Base-by-base conservation (phyloP, 2,797 vertebrate genomes). In the Eurystomus glaucurus region DNA sequence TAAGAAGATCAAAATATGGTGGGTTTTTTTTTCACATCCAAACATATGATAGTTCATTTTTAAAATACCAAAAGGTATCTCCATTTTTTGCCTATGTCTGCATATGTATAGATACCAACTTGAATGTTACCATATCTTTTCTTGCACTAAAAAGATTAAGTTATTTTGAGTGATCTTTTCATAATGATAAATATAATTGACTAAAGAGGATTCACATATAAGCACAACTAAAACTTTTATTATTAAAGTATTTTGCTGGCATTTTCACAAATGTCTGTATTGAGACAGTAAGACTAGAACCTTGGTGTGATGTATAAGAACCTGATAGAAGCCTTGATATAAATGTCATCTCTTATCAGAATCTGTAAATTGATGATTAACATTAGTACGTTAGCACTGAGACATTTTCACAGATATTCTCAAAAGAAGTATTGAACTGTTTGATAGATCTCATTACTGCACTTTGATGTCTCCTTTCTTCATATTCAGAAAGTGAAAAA, bases 381-480 rank as follows among this genome's bases (percentile, higher is more conserved):
- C 25, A 45, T 21, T 58, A 54, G 33, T 37, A 82, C 33, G 4
- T 86, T 93, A 41, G 23, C 57, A 31, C 50, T 21, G 60, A 75
- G 85, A 69, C 58, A 50, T 94, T 90, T 95, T 92, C 45, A 39
- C n/a, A 60, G 45, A 55, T 91, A 89, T 55, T 92, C 89, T 82
- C 77, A 78, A 85, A 94, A 89, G 48, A 71, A 66, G 28, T 50
- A n/a, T 69, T 88, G 54, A 74, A 91, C 43, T 81, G 17, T 66
- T 76, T 85, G 94, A 89, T 91, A 86, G 83, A 88, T 85, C 71
- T 95, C 78, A 74, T 96, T 96, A 97, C 87, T 93, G 69, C 31
- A 66, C 74, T 91, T 97, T 71, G 74, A 92, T 96, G 80, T 94
- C 93, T 96, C 79, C 87, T 55, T 58, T 97, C 75, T 78, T 92